These are phyloP conservation scores for Perca schrenkii DNA, from an alignment of 2,113 vertebrate species.

Conservation along the genomic window DNA sequence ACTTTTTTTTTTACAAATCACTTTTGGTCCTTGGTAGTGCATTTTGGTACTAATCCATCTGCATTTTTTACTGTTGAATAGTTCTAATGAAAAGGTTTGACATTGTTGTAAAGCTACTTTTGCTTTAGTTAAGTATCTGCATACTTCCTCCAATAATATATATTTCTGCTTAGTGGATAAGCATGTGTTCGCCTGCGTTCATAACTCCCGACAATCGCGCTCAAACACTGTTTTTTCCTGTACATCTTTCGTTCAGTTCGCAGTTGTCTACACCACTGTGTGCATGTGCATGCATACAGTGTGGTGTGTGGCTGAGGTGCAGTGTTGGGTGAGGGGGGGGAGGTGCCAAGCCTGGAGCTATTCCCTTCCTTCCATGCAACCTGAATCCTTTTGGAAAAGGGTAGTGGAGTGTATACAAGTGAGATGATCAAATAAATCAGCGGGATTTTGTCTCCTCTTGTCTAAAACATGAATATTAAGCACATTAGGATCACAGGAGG, in stretches of 20 bases:
- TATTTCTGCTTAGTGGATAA: not conserved
- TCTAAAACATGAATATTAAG: conserved; percentile 76
- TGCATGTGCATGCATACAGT: conserved; percentile 11
- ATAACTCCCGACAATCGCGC: not conserved
- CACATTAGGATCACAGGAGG: conserved; percentile 70
- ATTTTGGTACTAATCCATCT: not conserved
- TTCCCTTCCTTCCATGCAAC: conserved; percentile 70
- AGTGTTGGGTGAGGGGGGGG: conserved; percentile 24
- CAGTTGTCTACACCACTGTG: not conserved
- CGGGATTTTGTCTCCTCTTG: conserved; percentile 54
- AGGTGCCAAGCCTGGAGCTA: conserved; percentile 67
- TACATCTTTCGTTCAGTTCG: conserved; percentile 19
- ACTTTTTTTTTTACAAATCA: no score
- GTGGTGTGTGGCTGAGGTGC: conserved; percentile 50
- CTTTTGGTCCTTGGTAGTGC: no score
- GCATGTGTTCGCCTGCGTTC: not conserved
- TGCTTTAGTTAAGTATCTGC: not conserved
- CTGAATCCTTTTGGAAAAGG: conserved; percentile 81
- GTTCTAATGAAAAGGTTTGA: not conserved
- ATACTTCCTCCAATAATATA: not conserved
- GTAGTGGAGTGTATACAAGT: conserved; percentile 80
- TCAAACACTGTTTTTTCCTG: not conserved
- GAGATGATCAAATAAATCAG: conserved; percentile 85
- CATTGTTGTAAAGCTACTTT: not conserved
- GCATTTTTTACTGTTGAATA: not conserved